Conservation (phyloP, 2,888 invertebrate genomes). For the Peribatodes rhomboidaria region DNA sequence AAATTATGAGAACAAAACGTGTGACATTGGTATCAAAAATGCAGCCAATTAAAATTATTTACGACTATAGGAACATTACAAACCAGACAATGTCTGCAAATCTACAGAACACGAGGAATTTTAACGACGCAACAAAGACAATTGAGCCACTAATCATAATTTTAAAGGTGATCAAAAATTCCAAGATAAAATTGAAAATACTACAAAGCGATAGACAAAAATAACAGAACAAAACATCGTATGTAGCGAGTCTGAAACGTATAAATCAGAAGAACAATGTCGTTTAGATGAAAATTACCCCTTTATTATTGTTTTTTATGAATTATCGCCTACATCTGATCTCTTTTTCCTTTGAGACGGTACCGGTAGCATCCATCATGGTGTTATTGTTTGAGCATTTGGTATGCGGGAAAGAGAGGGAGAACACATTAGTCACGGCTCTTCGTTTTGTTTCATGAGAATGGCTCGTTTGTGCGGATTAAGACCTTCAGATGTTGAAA, state of each 20-base stretch:
- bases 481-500: slow-evolving; percentile 56
- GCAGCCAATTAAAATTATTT: slow-evolving; percentile 46
- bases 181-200: slow-evolving; percentile 41
- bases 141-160: slow-evolving; percentile 49
- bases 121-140: slow-evolving; percentile 44
- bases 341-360: slow-evolving; percentile 73
- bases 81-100: slow-evolving; percentile 39
- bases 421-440: slow-evolving; percentile 71
- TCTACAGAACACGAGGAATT: slow-evolving; percentile 37
- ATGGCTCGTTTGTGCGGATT: slow-evolving; percentile 67
- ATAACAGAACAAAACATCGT: slow-evolving; percentile 33
- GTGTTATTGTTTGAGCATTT: slow-evolving; percentile 72
- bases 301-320: slow-evolving; percentile 78
- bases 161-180: slow-evolving; percentile 45
- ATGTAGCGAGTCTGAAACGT: slow-evolving; percentile 53
- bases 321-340: slow-evolving; percentile 78
- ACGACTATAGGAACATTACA: slow-evolving; percentile 21
- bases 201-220: slow-evolving; percentile 43
- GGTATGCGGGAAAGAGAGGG: slow-evolving; percentile 59
- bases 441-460: slow-evolving; percentile 71
- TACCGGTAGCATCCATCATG: slow-evolving; percentile 78
- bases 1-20: slow-evolving; percentile 11
- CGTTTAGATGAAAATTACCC: slow-evolving; percentile 66
- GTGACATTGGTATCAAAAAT: slow-evolving; percentile 25
- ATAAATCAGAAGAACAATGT: slow-evolving; percentile 72